Base-by-base conservation (phyloP, 1,140 invertebrate species). In the Onthophagus taurus region DNA sequence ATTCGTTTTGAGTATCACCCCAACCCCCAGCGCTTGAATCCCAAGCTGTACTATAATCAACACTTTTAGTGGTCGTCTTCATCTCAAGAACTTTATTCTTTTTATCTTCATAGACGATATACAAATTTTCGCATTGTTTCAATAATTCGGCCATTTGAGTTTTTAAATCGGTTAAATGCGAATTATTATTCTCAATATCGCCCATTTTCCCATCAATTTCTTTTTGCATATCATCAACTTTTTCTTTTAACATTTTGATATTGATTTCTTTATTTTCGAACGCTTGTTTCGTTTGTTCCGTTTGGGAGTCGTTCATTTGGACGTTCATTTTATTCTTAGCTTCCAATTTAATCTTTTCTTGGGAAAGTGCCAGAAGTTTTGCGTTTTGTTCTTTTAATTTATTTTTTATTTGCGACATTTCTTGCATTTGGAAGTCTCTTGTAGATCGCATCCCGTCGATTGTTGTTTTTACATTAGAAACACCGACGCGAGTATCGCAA, bases 391-490 rank as follows among this genome's bases (percentile, higher is more conserved):
- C 89, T 54, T 89, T 85, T 1, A 91, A 70, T 56, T 79, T 76
- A 29, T 77, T 78, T 61, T 97, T 95, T 3, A 96, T 69, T 31
- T 81, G 77, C 9, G 85, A 79, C 79, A 97, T 92, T 55, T 94
- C 89, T 37, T 81, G 75, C 67, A 96, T 78, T 51, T 90, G 90
- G 1, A 81, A 70, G 63, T 99, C 96, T 23, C 96, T 72, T 17
- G 88, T 89, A 0, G 78, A 77, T 37, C 94, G 71, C 95, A 99
- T 98, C 3, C 85, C 84, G 69, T 99, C 95, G 49, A 99, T 99
- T 16, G 89, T 90, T 2, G 83, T 78, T 67, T 98, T 98, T 0
- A 95, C 85, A 26, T 85, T 83, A 0, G 91, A 87, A 0, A 99
- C 94, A 13, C 82, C 84, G 19, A 84, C 78, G 2, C 90, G 74